These are phyloP conservation scores for Microtus pennsylvanicus DNA, from an alignment of 2,113 vertebrate species.

Conservation along the genomic window DNA sequence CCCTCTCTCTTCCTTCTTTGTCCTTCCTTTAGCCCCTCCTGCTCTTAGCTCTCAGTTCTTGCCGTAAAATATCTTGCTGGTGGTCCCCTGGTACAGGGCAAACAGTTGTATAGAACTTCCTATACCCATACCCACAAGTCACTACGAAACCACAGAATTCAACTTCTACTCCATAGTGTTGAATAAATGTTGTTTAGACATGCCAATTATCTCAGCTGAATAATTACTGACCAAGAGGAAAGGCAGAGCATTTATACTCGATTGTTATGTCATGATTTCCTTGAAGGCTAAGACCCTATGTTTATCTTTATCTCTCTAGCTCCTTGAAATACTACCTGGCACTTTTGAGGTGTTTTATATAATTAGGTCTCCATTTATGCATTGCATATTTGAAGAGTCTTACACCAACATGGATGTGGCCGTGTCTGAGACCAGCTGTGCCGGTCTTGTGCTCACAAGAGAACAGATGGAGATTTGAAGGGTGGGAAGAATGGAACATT, in stretches of 20 bases:
- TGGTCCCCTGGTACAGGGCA: background rate
- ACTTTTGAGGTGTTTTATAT: conserved; percentile 60
- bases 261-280: conserved; percentile 15
- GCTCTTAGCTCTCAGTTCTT: background rate
- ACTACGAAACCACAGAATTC: background rate
- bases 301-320: conserved; percentile 44
- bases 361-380: conserved; percentile 58
- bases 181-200: background rate
- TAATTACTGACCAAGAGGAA: background rate
- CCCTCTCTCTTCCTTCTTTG: background rate
- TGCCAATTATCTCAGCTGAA: background rate
- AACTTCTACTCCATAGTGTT: background rate
- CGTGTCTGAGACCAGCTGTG: conserved; percentile 75
- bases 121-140: background rate
- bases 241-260: background rate
- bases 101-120: background rate
- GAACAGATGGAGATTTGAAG: conserved; percentile 73
- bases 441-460: conserved; percentile 61
- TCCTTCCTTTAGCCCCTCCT: too few relatives aligned
- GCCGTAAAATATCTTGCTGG: background rate
- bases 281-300: background rate
- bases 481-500: conserved; percentile 72
- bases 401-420: conserved; percentile 61
- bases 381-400: conserved; percentile 65
- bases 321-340: conserved; percentile 60